Evolutionary conservation across 1,140 invertebrate species (phyloP).

Genomic region (Dufourea novaeangliae): DNA sequence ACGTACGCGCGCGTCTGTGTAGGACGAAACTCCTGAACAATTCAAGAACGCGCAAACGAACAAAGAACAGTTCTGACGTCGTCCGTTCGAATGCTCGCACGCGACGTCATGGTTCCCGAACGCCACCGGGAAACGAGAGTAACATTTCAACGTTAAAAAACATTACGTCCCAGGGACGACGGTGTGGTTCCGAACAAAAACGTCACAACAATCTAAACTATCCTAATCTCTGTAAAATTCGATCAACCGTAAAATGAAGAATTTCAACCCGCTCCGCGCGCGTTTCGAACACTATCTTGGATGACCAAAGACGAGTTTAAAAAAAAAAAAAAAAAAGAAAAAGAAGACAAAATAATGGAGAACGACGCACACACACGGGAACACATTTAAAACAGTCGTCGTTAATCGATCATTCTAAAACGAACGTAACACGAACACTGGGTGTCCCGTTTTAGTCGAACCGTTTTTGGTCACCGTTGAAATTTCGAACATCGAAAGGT

Average conservation of each 20-base stretch:
- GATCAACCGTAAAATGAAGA: slow-evolving; percentile 56
- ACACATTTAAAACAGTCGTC: slow-evolving; percentile 45
- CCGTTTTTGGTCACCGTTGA: neutral
- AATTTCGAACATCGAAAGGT: neutral
- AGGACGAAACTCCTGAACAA: slow-evolving; percentile 1
- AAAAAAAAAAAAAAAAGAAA: slow-evolving; percentile 38
- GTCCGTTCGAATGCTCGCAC: slow-evolving; percentile 6
- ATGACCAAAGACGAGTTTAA: slow-evolving; percentile 40
- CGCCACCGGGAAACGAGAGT: slow-evolving; percentile 24
- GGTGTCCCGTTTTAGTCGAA: neutral
- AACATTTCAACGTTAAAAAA: slow-evolving; percentile 45
- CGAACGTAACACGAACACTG: slow-evolving; percentile 41
- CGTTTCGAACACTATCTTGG: slow-evolving; percentile 13
- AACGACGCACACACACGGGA: slow-evolving; percentile 3
- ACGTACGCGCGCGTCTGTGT: neutral
- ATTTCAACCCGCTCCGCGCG: slow-evolving; percentile 23
- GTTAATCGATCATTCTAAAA: slow-evolving; percentile 58
- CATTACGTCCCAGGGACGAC: slow-evolving; percentile 7
- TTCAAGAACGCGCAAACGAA: neutral
- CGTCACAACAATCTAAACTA: slow-evolving; percentile 48
- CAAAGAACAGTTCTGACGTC: slow-evolving; percentile 18
- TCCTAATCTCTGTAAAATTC: slow-evolving; percentile 52
- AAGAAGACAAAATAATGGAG: no score
- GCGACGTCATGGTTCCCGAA: slow-evolving; percentile 34
- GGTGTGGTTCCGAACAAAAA: slow-evolving; percentile 38